Evolutionary conservation across 2,888 invertebrate genomes (phyloP).

Genomic region (Trissoscelio sp.): DNA sequence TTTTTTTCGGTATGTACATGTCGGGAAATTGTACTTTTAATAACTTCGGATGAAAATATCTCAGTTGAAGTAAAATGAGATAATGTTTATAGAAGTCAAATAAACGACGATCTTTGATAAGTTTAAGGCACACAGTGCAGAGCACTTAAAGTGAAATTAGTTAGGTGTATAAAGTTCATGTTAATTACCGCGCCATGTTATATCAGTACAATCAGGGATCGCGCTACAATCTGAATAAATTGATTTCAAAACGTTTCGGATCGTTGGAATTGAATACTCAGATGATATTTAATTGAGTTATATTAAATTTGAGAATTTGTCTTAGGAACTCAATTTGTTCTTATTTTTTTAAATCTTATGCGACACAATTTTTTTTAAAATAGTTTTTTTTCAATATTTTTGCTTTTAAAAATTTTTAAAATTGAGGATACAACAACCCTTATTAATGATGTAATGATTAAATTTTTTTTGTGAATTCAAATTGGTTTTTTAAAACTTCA

Average conservation of each 20-base stretch:
- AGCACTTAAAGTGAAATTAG: slow-evolving; percentile 4
- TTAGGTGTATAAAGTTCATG: slow-evolving; percentile 1
- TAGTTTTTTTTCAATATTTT: too few species aligned
- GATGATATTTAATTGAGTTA: background rate
- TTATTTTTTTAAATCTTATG: too few species aligned
- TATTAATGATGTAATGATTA: too few species aligned
- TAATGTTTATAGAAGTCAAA: background rate
- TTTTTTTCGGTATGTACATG: too few species aligned
- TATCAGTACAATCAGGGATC: background rate
- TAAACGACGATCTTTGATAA: slow-evolving; percentile 13
- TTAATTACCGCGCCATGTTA: slow-evolving; percentile 1
- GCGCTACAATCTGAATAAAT: background rate
- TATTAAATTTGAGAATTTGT: background rate
- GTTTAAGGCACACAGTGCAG: background rate
- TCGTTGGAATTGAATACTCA: background rate
- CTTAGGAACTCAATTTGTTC: too few species aligned
- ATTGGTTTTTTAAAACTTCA: too few species aligned
- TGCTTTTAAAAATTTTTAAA: too few species aligned
- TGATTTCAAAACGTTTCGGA: background rate
- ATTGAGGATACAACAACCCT: too few species aligned
- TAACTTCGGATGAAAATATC: background rate
- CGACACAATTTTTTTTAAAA: too few species aligned
- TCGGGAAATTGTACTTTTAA: too few species aligned
- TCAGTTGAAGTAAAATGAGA: background rate
- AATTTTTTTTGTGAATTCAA: too few species aligned